Conservation (phyloP, 2,888 invertebrate genomes). For the Cosmorhoe ocellata region DNA sequence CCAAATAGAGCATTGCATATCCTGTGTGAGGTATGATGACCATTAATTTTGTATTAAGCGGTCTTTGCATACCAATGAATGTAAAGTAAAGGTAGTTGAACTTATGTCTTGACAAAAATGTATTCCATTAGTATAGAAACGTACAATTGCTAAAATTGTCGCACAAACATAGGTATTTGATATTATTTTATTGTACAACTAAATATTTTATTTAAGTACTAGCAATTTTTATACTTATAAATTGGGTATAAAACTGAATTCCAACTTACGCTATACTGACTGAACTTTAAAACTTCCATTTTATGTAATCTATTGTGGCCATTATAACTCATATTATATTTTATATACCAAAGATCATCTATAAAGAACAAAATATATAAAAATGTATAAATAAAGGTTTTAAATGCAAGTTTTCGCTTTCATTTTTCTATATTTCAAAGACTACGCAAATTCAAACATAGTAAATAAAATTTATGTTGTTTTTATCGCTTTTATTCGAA, state of each 20-base stretch:
- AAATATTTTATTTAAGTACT: slow-evolving; percentile 36
- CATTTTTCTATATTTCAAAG: not conserved
- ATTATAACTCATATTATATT: slow-evolving; percentile 69
- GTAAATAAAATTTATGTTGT: no score
- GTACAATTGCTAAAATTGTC: slow-evolving; percentile 5
- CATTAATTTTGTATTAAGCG: not conserved
- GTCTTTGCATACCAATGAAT: slow-evolving; percentile 29
- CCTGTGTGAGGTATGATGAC: slow-evolving; percentile 22
- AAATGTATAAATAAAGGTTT: slow-evolving; percentile 64
- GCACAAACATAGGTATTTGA: no score
- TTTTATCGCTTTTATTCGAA: no score
- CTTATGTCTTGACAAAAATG: slow-evolving; percentile 23
- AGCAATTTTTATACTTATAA: slow-evolving; percentile 33
- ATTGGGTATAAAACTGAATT: slow-evolving; percentile 44
- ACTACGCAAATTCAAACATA: no score
- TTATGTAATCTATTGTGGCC: slow-evolving; percentile 60
- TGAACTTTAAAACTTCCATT: slow-evolving; percentile 62
- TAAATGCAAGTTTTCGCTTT: slow-evolving; percentile 30
- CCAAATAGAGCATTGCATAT: slow-evolving; percentile 27
- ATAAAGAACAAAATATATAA: slow-evolving; percentile 68
- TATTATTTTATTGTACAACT: slow-evolving; percentile 42
- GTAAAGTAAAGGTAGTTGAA: slow-evolving; percentile 17
- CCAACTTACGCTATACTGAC: slow-evolving; percentile 45
- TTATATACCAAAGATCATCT: slow-evolving; percentile 75
- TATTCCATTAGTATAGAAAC: slow-evolving; percentile 28